phyloP scores from a whole-genome alignment of 2,113 vertebrate species.

The Nyctibius bracteatus region DNA sequence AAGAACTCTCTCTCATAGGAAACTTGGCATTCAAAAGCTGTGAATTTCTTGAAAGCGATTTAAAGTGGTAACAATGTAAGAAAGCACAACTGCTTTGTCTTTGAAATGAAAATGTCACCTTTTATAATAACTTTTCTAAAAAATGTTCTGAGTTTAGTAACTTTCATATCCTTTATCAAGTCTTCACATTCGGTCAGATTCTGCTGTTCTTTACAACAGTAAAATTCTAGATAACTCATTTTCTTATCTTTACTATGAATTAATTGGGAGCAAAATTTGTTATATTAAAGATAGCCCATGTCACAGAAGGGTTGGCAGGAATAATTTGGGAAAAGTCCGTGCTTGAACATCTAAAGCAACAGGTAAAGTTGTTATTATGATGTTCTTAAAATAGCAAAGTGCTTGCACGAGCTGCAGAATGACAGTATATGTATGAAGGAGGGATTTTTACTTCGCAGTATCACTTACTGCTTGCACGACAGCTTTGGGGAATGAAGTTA shows the following conservation, averaged over 20 bases:
- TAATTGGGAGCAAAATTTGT: background rate
- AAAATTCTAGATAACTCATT: background rate
- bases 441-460: rapidly evolving
- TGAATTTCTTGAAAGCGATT: background rate
- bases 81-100: background rate
- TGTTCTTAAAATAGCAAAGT: rapidly evolving
- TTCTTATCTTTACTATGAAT: background rate
- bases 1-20: background rate
- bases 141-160: background rate
- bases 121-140: background rate
- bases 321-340: background rate
- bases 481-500: background rate
- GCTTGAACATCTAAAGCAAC: background rate
- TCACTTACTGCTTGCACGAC: rapidly evolving
- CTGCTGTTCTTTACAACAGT: background rate
- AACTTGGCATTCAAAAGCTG: background rate
- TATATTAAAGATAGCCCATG: background rate
- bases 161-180: background rate
- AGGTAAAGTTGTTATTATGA: rapidly evolving
- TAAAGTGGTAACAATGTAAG: background rate
- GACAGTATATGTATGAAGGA: rapidly evolving
- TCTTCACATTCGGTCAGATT: rapidly evolving
- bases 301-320: background rate
- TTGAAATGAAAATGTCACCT: background rate
- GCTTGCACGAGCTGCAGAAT: background rate